A percentile compares a stretch with the other conserved stretches of the same genome.
phyloP scores from a whole-genome alignment of 2,888 invertebrate species.

The Mystacides longicornis region DNA sequence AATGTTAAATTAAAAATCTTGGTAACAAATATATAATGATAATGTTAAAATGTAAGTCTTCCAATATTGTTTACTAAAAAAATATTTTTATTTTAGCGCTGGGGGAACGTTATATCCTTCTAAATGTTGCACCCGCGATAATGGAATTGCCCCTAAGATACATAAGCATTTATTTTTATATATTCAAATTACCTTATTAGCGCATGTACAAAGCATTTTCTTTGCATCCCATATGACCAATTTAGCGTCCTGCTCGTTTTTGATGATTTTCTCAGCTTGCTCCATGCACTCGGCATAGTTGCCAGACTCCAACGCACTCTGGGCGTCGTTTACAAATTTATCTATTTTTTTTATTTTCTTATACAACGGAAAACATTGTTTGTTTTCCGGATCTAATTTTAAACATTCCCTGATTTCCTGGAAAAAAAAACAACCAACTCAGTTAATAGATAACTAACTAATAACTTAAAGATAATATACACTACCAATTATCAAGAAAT shows the following conservation, averaged over 20 bases:
- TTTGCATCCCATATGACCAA: slow-evolving; percentile 70
- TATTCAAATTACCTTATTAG: slow-evolving; percentile 37
- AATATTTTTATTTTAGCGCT: too few species aligned
- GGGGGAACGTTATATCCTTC: too few species aligned
- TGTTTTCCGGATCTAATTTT: slow-evolving; percentile 95
- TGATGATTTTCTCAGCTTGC: slow-evolving; percentile 59
- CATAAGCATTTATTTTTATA: too few species aligned
- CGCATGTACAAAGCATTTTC: slow-evolving; percentile 75
- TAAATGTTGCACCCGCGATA: too few species aligned
- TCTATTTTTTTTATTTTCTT: slow-evolving; percentile 92
- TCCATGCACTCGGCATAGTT: slow-evolving; percentile 62
- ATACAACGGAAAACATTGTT: slow-evolving; percentile 91
- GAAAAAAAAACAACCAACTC: slow-evolving; percentile 5
- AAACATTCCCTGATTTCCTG: slow-evolving; percentile 92
- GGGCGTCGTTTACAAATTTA: slow-evolving; percentile 64
- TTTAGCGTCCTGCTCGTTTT: slow-evolving; percentile 60
- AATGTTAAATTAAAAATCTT: too few species aligned
- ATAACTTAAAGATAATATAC: too few species aligned
- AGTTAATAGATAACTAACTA: too few species aligned
- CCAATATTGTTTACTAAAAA: too few species aligned
- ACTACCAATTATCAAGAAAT: too few species aligned
- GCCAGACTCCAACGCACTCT: slow-evolving; percentile 51
- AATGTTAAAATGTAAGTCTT: too few species aligned
- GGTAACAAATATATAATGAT: too few species aligned
- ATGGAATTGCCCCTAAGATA: too few species aligned